Conservation (phyloP, 92 coral and sea anemone genomes). For the Umimayanthus kanabou region DNA sequence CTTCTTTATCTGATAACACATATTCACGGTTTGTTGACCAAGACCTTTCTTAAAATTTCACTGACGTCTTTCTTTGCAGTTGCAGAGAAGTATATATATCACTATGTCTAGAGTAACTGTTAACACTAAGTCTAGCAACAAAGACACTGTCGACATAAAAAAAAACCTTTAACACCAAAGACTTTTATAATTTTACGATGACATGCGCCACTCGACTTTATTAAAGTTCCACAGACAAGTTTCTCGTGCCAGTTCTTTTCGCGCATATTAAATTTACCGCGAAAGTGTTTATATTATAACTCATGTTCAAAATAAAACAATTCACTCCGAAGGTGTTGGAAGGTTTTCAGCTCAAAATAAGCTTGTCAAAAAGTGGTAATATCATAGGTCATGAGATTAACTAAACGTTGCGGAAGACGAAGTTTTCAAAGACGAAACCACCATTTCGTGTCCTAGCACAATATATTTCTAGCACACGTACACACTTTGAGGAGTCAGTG, state of each 20-base stretch:
- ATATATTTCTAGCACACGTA: constrained; percentile 37
- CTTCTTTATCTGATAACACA: not conserved
- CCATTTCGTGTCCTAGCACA: constrained; percentile 18
- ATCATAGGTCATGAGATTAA: not conserved
- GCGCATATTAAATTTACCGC: constrained; percentile 43
- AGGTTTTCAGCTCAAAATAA: not conserved
- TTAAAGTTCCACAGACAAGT: not conserved
- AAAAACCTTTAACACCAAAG: not conserved
- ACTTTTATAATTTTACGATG: not conserved
- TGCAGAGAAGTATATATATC: not conserved
- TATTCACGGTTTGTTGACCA: not conserved
- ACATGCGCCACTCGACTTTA: not conserved
- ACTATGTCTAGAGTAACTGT: not conserved
- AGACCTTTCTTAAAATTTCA: not conserved
- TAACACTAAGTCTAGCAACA: not conserved
- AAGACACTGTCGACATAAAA: too few relatives aligned
- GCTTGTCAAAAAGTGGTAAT: constrained; percentile 3
- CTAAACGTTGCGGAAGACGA: not conserved
- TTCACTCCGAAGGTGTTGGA: not conserved
- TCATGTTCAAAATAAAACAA: not conserved
- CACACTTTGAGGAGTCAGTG: not conserved
- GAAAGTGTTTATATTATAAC: constrained; percentile 21
- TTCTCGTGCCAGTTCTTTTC: constrained; percentile 42
- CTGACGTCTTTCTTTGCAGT: not conserved
- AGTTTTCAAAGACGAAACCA: not conserved